Conservation (phyloP, 2,797 vertebrate genomes). For the Argya squamiceps region DNA sequence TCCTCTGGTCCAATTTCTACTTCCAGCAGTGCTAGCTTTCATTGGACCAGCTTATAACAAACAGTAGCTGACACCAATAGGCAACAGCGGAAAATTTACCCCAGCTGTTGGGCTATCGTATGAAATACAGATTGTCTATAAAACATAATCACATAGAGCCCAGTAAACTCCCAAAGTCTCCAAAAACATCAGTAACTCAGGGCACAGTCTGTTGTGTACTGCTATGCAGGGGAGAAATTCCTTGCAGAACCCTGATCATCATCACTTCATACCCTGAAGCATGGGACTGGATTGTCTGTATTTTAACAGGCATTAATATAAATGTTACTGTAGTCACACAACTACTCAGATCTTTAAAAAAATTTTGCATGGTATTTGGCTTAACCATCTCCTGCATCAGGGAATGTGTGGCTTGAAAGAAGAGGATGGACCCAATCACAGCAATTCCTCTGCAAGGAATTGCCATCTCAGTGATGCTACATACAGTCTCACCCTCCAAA, state of each 20-base stretch:
- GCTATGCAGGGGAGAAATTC: background rate
- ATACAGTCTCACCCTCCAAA: fast-evolving
- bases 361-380: background rate
- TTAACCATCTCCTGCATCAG: background rate
- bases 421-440: background rate
- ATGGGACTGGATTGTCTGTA: background rate
- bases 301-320: background rate
- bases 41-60: background rate
- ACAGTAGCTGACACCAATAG: background rate
- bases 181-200: background rate
- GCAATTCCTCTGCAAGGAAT: background rate
- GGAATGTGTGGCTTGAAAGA: background rate
- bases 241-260: background rate
- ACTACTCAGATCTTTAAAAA: background rate
- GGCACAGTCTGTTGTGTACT: background rate
- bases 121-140: background rate
- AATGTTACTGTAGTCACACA: background rate
- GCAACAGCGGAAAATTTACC: background rate
- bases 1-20: background rate
- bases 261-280: background rate
- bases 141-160: background rate
- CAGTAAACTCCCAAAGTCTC: background rate
- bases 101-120: background rate
- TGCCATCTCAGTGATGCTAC: background rate
- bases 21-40: background rate